phyloP scores from a whole-genome alignment of 2,888 invertebrate species.

The Zaprionus obscuricornis region DNA sequence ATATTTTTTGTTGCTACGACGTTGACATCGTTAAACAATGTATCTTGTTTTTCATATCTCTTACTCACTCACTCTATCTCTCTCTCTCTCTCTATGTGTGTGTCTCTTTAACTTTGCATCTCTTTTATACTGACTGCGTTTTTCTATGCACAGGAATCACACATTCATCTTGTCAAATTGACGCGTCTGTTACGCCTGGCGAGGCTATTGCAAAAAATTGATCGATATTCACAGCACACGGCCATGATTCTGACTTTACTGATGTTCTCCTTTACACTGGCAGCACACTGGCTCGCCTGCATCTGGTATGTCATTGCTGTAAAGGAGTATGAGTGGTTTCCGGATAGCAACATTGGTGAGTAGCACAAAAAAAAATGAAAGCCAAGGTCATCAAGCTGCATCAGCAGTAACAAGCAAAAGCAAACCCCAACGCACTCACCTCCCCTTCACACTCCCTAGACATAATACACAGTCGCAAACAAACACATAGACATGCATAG shows the following conservation, averaged over 20 bases:
- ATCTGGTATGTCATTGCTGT: conserved; percentile 98
- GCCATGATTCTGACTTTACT: conserved; percentile 96
- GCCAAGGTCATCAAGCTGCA: conserved; percentile 44
- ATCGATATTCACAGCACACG: conserved; percentile 97
- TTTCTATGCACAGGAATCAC: conserved; percentile 87
- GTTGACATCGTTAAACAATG: conserved; percentile 36
- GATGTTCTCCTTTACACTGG: conserved; percentile 96
- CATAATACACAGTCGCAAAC: too few relatives aligned
- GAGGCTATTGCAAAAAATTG: conserved; percentile 96
- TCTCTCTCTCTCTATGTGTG: conserved; percentile 1
- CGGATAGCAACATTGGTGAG: conserved; percentile 90
- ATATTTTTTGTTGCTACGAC: conserved; percentile 2
- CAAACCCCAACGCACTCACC: neutral
- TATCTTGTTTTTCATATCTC: conserved; percentile 27
- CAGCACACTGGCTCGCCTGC: conserved; percentile 98
- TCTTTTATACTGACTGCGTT: too few relatives aligned
- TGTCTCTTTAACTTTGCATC: too few relatives aligned
- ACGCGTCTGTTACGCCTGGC: conserved; percentile 95
- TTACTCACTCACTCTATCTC: neutral
- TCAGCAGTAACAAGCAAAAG: conserved; percentile 1
- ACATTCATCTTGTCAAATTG: conserved; percentile 96
- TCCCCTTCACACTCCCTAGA: too few relatives aligned
- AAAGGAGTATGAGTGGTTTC: conserved; percentile 88
- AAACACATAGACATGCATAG: too few relatives aligned
- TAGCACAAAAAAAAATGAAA: conserved; percentile 26